These are phyloP conservation scores for Calcarius lapponicus DNA, from an alignment of 2,797 vertebrate genomes.

Conservation along the genomic window DNA sequence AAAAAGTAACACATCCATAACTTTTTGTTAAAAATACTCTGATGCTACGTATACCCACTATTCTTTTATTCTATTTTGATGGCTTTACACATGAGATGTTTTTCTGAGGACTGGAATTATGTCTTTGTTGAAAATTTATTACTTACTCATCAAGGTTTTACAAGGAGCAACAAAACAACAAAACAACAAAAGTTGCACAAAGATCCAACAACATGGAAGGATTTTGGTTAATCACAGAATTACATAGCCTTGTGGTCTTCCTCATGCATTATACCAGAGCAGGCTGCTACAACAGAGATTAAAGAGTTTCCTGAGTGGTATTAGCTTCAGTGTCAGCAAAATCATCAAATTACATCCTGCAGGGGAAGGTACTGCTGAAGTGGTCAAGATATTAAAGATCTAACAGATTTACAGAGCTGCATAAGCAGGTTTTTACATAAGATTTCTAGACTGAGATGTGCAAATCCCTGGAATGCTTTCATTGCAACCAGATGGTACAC, in stretches of 20 bases:
- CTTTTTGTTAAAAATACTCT: neutral
- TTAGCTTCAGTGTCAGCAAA: neutral
- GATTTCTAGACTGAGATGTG: neutral
- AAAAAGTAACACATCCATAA: neutral
- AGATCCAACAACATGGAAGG: neutral
- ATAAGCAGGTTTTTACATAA: neutral
- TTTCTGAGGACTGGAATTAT: neutral
- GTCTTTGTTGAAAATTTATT: neutral
- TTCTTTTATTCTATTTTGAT: neutral
- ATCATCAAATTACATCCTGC: neutral
- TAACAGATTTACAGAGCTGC: neutral
- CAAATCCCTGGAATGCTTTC: conserved; percentile 13
- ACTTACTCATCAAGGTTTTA: neutral
- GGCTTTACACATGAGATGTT: neutral
- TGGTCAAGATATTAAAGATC: neutral
- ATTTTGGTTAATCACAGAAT: neutral
- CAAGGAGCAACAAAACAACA: neutral
- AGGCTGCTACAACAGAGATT: neutral
- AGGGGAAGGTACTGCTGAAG: neutral
- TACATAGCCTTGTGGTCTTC: fast-evolving
- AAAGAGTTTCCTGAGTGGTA: neutral
- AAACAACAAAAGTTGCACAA: neutral
- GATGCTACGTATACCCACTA: neutral
- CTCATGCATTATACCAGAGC: neutral
- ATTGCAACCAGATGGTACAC: conserved; percentile 32